Evolutionary conservation across 92 coral and sea anemone species (phyloP), one percentile per base, ranked within the genome.

Genomic region (Hydrozoanthus gracilis): DNA sequence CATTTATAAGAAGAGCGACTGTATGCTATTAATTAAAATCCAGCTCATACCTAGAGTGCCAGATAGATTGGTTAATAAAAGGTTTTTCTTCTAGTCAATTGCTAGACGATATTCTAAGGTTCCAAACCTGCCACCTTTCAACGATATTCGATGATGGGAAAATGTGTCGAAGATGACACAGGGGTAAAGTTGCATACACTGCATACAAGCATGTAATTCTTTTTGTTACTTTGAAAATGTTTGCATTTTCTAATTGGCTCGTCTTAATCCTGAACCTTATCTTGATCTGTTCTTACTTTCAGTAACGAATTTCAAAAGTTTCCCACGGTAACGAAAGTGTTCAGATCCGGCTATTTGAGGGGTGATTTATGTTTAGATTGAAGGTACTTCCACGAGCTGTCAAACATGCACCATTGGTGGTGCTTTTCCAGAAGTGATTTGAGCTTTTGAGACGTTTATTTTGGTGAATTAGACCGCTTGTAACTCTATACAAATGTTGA

Each of bases 401-500:
- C 85, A 80, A 44, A 65, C 8, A 5, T 13, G 73, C 6, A 48
- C 39, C 39, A 2, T n/a, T 80, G 85, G 73, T 60, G 82, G 82
- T 52, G 20, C 51, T 77, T 77, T 76, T 76, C 55, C 11, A 44
- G 72, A 79, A 65, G 44, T 18, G 44, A 66, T 49, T 80, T 79
- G 47, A 48, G 73, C 64, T 49, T 76, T 76, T 27, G 44, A 64
- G 56, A 78, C 27, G 84, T 79, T 79, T 79, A 79, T 65, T 80
- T 80, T 80, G 74, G 74, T 80, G 56, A 49, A 11, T 50, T 3
- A 27, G 47, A 52, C 73, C 27, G 51, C 69, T 47, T 80, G 85
- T 80, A 80, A 80, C 74, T 80, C 69, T 64, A 80, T 80, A 70
- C 69, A 80, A 80, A 65, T 80, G 85, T 80, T 80, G 85, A 80